Percentiles rank a stretch among this genome's conserved stretches.
phyloP scores from a whole-genome alignment of 2,113 vertebrate genomes.

The Cacatua alba region DNA sequence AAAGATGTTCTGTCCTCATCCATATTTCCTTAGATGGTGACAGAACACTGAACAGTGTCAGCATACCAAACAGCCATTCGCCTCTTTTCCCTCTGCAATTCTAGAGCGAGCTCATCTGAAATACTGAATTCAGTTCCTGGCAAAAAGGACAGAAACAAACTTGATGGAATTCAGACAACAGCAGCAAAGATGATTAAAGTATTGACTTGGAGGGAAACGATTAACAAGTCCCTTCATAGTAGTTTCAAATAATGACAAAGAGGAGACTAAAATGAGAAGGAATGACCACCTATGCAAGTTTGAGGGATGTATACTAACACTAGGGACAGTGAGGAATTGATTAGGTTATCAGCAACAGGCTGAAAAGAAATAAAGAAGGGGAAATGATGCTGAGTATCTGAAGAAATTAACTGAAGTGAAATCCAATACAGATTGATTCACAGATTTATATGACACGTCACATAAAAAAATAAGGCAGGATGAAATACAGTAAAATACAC shows the following conservation, averaged over 20 bases:
- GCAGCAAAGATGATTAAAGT: neutral
- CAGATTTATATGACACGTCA: neutral
- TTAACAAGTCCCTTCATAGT: neutral
- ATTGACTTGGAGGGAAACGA: neutral
- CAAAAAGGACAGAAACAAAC: neutral
- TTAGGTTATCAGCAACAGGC: neutral
- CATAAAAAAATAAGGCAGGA: conserved; percentile 5
- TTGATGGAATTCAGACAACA: neutral
- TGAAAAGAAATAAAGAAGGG: conserved; percentile 20
- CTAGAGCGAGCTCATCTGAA: neutral
- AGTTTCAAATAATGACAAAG: conserved; percentile 11
- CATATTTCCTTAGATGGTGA: neutral
- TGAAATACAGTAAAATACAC: neutral
- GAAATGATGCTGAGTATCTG: neutral
- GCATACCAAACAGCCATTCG: neutral
- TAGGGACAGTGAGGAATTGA: neutral
- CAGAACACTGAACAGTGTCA: neutral
- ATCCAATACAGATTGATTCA: neutral
- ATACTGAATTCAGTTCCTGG: neutral
- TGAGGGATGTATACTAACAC: neutral
- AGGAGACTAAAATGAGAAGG: neutral
- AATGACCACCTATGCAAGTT: neutral
- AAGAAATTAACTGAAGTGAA: conserved; percentile 50
- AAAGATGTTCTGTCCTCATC: neutral
- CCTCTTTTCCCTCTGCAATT: neutral